Base-by-base conservation (phyloP, 2,797 vertebrate species). In the Glyptemys insculpta region DNA sequence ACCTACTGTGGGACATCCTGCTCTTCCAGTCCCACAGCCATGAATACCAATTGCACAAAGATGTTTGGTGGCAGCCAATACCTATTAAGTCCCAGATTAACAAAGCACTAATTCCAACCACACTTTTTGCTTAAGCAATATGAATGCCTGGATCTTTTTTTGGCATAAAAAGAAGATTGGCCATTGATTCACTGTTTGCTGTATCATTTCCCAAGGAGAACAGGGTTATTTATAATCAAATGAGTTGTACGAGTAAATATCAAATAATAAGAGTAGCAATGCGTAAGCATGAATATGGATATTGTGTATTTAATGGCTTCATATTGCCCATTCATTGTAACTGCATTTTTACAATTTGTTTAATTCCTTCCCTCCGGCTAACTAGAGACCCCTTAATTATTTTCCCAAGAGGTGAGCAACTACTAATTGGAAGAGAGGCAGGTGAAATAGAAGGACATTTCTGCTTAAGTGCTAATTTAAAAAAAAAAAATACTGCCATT, bases 401-500 rank as follows among this genome's bases (percentile, higher is more conserved):
- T 95, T 87, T 98, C 97, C 97, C 97, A 93, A 94, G 95, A 97
- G 97, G 92, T 96, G 83, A 96, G 94, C 83, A 93, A 94, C 92
- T 96, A 93, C 96, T 98, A 98, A 98, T 93, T 98, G 96, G 97
- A 97, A 97, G 95, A 97, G 96, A 97, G 97, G 97, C 96, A 97
- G 96, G 97, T 98, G 94, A 98, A 97, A 97, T 95, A 97, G 97
- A 97, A 94, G 96, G 93, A 97, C 94, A 94, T 83, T 93, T 94
- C 92, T 97, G 91, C 87, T 96, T 93, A 95, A 96, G 94, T 85
- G 95, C 85, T 95, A 87, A 97, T 62, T 62, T 15, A 96, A 95
- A 76, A 53, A 65, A 14, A n/a, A 96, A 95, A 76, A 53, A 86
- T 12, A 87, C 37, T 85, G 87, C 82, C 96, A 57, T 93, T 96